Conservation (phyloP, 2,888 invertebrate species). For the Catocala fraxini region DNA sequence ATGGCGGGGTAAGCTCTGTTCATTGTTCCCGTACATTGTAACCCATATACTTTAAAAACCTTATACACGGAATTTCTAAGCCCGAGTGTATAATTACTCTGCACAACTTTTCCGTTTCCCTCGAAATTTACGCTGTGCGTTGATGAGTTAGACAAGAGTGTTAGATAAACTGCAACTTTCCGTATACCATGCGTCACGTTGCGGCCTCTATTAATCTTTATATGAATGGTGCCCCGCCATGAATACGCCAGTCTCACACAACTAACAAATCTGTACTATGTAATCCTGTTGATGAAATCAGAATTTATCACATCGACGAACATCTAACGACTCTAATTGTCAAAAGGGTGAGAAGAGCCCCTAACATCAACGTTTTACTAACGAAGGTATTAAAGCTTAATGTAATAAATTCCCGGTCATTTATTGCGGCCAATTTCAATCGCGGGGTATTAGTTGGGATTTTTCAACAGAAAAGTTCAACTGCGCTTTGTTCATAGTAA, state of each 20-base stretch:
- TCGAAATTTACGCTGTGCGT: slow-evolving; percentile 46
- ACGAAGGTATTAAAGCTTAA: slow-evolving; percentile 16
- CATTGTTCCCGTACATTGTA: slow-evolving; percentile 6
- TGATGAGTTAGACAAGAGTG: slow-evolving; percentile 53
- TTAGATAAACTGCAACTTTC: slow-evolving; percentile 50
- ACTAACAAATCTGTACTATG: slow-evolving; percentile 32
- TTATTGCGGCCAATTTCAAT: slow-evolving; percentile 17
- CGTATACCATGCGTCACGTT: slow-evolving; percentile 41
- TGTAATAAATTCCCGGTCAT: slow-evolving; percentile 14
- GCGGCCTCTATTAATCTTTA: slow-evolving; percentile 47
- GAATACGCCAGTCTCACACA: slow-evolving; percentile 24
- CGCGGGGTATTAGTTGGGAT: slow-evolving; percentile 9
- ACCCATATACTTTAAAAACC: slow-evolving; percentile 21
- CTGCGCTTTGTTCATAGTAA: slow-evolving; percentile 4
- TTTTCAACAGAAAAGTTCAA: slow-evolving; percentile 14
- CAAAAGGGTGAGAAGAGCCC: neutral
- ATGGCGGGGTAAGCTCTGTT: neutral
- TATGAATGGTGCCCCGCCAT: slow-evolving; percentile 36
- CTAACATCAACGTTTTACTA: slow-evolving; percentile 10
- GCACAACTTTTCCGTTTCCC: slow-evolving; percentile 43
- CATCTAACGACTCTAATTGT: neutral
- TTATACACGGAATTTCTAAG: slow-evolving; percentile 28
- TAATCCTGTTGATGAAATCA: slow-evolving; percentile 38
- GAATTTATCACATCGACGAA: slow-evolving; percentile 24
- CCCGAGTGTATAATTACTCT: slow-evolving; percentile 43